Evolutionary conservation across 2,113 vertebrate species (phyloP).

Genomic region (Microtus richardsoni): DNA sequence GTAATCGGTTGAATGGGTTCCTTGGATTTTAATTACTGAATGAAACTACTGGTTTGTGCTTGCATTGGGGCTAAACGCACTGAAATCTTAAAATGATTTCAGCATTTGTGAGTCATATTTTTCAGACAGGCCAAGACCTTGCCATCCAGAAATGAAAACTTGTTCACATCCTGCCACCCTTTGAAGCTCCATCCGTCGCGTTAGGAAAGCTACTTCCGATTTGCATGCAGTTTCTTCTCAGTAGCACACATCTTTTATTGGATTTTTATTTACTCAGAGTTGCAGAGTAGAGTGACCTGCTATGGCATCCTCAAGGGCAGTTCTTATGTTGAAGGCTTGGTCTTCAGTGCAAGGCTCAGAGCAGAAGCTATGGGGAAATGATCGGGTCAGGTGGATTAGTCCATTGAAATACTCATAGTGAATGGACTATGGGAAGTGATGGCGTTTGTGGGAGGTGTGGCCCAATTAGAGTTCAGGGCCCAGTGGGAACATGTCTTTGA

Average conservation of each 20-base stretch:
- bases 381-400: neutral
- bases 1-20: neutral
- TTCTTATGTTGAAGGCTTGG: neutral
- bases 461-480: no score
- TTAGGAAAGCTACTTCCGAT: neutral
- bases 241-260: neutral
- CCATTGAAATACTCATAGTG: neutral
- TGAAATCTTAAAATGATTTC: conserved; percentile 4
- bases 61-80: neutral
- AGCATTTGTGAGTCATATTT: neutral
- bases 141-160: neutral
- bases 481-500: neutral
- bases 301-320: neutral
- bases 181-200: neutral
- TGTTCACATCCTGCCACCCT: neutral
- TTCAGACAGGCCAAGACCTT: neutral
- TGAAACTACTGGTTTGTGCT: neutral
- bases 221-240: neutral
- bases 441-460: no score
- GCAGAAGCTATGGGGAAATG: neutral
- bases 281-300: neutral
- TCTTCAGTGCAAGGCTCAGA: neutral
- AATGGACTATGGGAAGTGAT: neutral
- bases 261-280: neutral
- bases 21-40: neutral